Conservation (phyloP, 2,797 vertebrate genomes). For the Austrolebias charrua region DNA sequence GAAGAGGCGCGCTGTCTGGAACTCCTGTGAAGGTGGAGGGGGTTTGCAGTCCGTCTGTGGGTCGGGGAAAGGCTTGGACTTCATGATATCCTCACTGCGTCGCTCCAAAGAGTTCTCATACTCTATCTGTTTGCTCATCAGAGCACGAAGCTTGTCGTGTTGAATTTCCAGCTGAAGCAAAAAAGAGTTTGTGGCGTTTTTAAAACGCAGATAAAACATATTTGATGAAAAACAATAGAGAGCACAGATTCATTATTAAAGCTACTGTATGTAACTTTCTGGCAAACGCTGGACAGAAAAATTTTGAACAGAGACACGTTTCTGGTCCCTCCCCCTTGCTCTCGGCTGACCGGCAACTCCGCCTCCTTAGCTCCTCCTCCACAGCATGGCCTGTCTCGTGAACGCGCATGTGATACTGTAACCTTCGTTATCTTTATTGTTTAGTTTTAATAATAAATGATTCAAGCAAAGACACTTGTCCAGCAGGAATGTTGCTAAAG, state of each 20-base stretch:
- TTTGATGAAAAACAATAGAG: not conserved
- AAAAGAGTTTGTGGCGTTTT: not conserved
- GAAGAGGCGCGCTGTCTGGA: slow-evolving; percentile 95
- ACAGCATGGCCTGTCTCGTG: too few species aligned
- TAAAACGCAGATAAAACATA: not conserved
- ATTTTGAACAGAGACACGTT: too few species aligned
- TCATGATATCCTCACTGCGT: slow-evolving; percentile 85
- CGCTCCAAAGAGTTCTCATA: slow-evolving; percentile 89
- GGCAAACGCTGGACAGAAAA: too few species aligned
- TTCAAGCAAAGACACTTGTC: too few species aligned
- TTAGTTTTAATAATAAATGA: too few species aligned
- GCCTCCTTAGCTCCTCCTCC: too few species aligned
- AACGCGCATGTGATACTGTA: too few species aligned
- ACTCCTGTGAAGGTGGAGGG: slow-evolving; percentile 89
- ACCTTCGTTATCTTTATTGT: too few species aligned
- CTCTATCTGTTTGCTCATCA: slow-evolving; percentile 91
- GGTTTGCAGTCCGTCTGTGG: slow-evolving; percentile 90
- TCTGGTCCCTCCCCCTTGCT: too few species aligned
- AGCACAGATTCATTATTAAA: slow-evolving; percentile 1
- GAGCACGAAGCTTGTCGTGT: slow-evolving; percentile 87
- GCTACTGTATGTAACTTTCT: too few species aligned
- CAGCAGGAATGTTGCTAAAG: too few species aligned
- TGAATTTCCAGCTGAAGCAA: slow-evolving; percentile 87
- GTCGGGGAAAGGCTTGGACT: slow-evolving; percentile 88
- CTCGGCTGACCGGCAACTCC: too few species aligned